Conservation (phyloP, 2,113 vertebrate species). For the Bucco capensis region DNA sequence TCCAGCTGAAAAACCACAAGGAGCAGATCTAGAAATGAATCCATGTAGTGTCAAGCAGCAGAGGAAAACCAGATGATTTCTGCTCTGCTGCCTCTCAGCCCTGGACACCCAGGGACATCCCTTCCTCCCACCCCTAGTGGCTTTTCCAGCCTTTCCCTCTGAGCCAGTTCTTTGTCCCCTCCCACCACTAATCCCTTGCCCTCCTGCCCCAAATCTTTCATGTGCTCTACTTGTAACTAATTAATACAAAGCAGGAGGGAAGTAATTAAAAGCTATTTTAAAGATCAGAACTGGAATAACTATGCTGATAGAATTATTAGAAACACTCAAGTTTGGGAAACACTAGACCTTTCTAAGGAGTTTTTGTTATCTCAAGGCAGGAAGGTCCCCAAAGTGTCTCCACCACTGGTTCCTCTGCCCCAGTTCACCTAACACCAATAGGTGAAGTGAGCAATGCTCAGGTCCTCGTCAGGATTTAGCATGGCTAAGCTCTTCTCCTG, state of each 20-base stretch:
- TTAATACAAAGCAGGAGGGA: background rate
- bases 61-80: background rate
- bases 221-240: background rate
- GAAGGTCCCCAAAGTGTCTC: accelerated
- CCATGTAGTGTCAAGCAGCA: background rate
- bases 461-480: background rate
- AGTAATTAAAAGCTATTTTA: background rate
- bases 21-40: background rate
- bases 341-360: accelerated
- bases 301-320: accelerated
- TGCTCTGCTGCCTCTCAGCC: background rate
- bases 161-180: background rate
- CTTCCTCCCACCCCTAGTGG: background rate
- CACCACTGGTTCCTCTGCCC: background rate
- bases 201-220: background rate
- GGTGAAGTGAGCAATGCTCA: too few relatives aligned
- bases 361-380: background rate
- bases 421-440: too few relatives aligned
- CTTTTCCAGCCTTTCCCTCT: background rate
- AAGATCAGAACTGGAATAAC: background rate
- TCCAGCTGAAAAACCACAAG: background rate
- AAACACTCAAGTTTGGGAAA: background rate
- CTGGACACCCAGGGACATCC: background rate
- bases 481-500: background rate
- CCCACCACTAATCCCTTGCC: background rate